phyloP scores from a whole-genome alignment of 2,888 invertebrate genomes.

The Acanthosoma haemorrhoidale region DNA sequence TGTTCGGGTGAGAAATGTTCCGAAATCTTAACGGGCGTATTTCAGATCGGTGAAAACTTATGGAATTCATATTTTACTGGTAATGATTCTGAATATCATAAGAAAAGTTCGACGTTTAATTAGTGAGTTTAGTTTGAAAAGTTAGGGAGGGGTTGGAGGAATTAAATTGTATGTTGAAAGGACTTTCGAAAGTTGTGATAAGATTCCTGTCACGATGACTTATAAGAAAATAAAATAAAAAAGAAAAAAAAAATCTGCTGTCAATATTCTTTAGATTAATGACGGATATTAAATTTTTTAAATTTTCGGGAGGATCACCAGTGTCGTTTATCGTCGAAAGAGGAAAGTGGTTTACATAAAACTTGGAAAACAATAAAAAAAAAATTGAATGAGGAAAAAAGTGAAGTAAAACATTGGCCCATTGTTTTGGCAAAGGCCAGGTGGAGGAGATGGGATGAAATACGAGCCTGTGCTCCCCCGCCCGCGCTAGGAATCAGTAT shows the following conservation, averaged over 20 bases:
- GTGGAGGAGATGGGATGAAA: neutral
- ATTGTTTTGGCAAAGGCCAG: neutral
- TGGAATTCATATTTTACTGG: neutral
- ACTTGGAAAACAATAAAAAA: neutral
- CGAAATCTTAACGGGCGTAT: neutral
- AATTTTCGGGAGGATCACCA: no score
- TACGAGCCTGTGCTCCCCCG: neutral
- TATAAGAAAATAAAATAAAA: constrained; percentile 3
- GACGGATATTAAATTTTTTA: no score
- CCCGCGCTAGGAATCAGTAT: constrained; percentile 6
- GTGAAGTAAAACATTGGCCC: neutral
- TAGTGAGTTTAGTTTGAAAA: constrained; percentile 8
- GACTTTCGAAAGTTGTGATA: neutral
- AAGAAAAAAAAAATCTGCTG: neutral
- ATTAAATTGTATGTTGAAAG: constrained; percentile 5
- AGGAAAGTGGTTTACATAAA: no score
- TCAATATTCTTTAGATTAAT: constrained; percentile 1
- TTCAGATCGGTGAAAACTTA: neutral
- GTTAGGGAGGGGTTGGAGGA: neutral
- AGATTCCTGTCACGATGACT: constrained; percentile 9
- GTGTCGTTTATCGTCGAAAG: no score
- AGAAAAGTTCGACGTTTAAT: constrained; percentile 14
- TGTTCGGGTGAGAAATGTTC: neutral
- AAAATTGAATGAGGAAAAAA: neutral
- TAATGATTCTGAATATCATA: neutral